A percentile compares a stretch with the other conserved stretches of the same genome.
These are phyloP conservation scores for Coreoperca whiteheadi DNA, from an alignment of 2,113 vertebrate species.

Conservation along the genomic window DNA sequence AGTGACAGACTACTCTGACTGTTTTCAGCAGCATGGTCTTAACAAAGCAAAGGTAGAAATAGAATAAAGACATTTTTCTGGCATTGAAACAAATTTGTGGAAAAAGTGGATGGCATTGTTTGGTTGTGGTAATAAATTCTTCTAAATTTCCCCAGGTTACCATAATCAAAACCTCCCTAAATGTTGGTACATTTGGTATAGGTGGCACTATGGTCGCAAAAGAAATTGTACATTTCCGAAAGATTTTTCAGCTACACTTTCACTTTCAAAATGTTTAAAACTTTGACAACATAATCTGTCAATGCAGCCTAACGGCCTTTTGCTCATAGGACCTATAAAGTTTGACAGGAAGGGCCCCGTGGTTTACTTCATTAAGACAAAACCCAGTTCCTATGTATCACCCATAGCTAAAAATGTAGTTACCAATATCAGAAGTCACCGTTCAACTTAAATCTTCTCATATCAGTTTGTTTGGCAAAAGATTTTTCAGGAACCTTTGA, in stretches of 20 bases:
- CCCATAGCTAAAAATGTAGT: not conserved
- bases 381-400: not conserved
- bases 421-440: not conserved
- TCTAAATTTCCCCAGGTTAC: not conserved
- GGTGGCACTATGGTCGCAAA: not conserved
- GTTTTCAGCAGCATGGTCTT: constrained; percentile 34
- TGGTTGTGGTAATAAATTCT: not conserved
- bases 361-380: not conserved
- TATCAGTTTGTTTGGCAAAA: not conserved
- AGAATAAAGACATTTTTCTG: constrained; percentile 13
- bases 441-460: not conserved
- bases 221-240: not conserved
- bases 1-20: constrained; percentile 52
- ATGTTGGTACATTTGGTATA: not conserved
- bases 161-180: not conserved
- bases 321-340: not conserved
- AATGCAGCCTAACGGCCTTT: not conserved
- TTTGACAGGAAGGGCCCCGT: not conserved
- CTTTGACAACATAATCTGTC: not conserved
- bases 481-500: not conserved
- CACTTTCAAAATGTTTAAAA: not conserved
- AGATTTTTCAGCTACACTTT: not conserved
- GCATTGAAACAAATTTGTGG: not conserved
- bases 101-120: not conserved
- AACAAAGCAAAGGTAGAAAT: constrained; percentile 39